phyloP scores from a whole-genome alignment of 1,140 invertebrate species.

The Drosophila takahashii region DNA sequence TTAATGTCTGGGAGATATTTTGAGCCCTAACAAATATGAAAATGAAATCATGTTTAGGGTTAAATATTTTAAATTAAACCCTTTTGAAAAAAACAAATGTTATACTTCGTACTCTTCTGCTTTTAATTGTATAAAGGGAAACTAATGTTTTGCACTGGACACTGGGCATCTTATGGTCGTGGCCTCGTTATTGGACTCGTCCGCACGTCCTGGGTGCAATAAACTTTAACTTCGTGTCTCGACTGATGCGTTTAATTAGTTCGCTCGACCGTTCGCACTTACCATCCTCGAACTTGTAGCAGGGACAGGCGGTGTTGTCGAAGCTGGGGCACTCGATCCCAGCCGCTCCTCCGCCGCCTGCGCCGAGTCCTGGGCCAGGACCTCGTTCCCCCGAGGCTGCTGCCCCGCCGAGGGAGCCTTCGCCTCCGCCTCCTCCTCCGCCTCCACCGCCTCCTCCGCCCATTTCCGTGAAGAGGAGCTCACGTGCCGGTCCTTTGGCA shows the following conservation, averaged over 20 bases:
- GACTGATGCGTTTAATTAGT: conserved; percentile 62
- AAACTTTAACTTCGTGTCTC: conserved; percentile 47
- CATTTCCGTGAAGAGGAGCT: conserved; percentile 60
- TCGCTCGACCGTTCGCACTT: conserved; percentile 68
- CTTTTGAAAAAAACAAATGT: too few species aligned
- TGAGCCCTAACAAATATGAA: too few species aligned
- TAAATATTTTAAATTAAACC: too few species aligned
- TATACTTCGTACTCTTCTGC: too few species aligned
- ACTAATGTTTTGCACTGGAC: background rate
- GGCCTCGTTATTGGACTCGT: conserved; percentile 42
- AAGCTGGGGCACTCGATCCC: conserved; percentile 88
- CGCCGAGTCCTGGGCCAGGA: conserved; percentile 2
- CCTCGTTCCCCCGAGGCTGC: background rate
- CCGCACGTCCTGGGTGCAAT: conserved; percentile 59
- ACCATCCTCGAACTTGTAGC: conserved; percentile 95
- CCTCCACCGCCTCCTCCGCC: conserved; percentile 19
- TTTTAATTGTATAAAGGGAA: too few species aligned
- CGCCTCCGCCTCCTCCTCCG: conserved; percentile 14
- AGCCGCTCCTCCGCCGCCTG: conserved; percentile 28
- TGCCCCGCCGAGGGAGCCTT: background rate
- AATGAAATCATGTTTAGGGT: too few species aligned
- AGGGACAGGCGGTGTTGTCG: conserved; percentile 92
- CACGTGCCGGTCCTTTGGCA: conserved; percentile 61
- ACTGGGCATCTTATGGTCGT: background rate
- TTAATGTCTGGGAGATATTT: too few species aligned